Evolutionary conservation across 2,113 vertebrate species (phyloP).

Genomic region (Urocitellus parryii): DNA sequence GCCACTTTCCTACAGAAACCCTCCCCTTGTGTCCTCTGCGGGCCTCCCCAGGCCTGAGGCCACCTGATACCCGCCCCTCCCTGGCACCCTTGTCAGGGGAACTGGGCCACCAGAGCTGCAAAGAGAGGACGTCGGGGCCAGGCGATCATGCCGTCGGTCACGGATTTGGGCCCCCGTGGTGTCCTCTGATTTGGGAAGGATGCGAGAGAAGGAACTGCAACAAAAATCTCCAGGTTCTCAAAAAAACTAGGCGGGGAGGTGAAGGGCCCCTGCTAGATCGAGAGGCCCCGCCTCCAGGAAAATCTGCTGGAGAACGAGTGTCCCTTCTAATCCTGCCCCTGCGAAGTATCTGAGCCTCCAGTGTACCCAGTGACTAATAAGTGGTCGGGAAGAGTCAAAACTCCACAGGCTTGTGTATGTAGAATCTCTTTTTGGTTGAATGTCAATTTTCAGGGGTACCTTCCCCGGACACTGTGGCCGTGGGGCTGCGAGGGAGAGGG

Average conservation of each 20-base stretch:
- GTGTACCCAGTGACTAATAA: fast-evolving
- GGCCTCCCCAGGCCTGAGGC: fast-evolving
- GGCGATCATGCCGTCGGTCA: fast-evolving
- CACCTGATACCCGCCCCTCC: fast-evolving
- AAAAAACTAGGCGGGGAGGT: not conserved
- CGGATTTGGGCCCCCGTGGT: fast-evolving
- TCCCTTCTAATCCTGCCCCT: too few relatives aligned
- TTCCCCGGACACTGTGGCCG: not conserved
- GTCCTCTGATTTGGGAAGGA: too few relatives aligned
- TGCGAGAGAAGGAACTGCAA: fast-evolving
- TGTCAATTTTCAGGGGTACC: not conserved
- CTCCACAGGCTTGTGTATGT: too few relatives aligned
- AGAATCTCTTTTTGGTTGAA: not conserved
- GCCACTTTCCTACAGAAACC: too few relatives aligned
- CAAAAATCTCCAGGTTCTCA: not conserved
- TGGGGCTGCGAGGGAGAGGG: fast-evolving
- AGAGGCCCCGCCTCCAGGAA: not conserved
- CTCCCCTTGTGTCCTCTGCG: not conserved
- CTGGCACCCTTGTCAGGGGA: fast-evolving
- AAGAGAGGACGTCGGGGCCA: fast-evolving
- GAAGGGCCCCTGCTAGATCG: too few relatives aligned
- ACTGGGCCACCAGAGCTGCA: too few relatives aligned
- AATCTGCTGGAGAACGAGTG: fast-evolving
- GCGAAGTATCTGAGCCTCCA: not conserved
- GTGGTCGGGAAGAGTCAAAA: not conserved